These are phyloP conservation scores for Apotomis betuletana DNA, from an alignment of 2,888 invertebrate genomes.

Conservation along the genomic window DNA sequence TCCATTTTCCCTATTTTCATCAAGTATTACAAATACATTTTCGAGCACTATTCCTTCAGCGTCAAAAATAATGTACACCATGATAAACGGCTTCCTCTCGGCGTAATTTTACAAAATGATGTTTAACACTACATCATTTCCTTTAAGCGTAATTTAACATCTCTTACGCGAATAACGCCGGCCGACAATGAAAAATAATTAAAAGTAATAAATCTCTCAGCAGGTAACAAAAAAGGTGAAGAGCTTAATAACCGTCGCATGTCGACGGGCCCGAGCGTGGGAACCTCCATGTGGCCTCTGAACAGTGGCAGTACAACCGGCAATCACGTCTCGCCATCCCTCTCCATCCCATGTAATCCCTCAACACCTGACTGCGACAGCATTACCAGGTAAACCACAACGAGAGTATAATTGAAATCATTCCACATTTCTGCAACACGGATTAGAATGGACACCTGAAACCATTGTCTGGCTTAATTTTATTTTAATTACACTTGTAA, in stretches of 20 bases:
- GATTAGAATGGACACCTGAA: constrained; percentile 69
- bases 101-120: constrained; percentile 58
- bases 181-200: constrained; percentile 82
- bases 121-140: constrained; percentile 66
- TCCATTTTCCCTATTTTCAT: no score
- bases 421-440: constrained; percentile 32
- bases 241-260: constrained; percentile 82
- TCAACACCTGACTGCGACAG: not conserved
- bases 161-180: constrained; percentile 72
- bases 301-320: not conserved
- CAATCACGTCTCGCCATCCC: constrained; percentile 12
- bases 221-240: constrained; percentile 81
- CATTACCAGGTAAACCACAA: constrained; percentile 7
- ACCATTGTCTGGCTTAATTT: constrained; percentile 63
- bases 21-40: no score
- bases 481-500: constrained; percentile 63
- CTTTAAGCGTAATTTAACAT: constrained; percentile 74
- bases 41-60: not conserved
- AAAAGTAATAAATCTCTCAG: constrained; percentile 83
- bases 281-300: constrained; percentile 61
- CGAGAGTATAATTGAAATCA: constrained; percentile 12
- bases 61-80: not conserved
- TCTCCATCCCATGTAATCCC: constrained; percentile 5
- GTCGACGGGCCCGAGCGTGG: constrained; percentile 71
- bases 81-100: constrained; percentile 2